A percentile compares a stretch with the other conserved stretches of the same genome.
phyloP scores from a whole-genome alignment of 1,140 invertebrate genomes.

The Luehdorfia chinensis region DNA sequence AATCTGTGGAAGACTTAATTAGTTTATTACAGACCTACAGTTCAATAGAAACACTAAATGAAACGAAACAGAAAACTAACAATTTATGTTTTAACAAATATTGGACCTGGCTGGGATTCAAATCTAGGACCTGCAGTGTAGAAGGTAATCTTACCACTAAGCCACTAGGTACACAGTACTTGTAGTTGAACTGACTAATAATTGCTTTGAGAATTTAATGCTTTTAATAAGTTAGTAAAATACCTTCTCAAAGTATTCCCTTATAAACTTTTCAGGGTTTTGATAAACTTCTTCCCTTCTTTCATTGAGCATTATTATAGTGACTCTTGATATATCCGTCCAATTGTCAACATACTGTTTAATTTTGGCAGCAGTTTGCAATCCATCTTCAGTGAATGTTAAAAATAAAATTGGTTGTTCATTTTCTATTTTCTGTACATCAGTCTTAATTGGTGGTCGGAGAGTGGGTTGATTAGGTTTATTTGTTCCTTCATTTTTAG shows the following conservation, averaged over 20 bases:
- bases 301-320: slow-evolving; percentile 60
- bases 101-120: too few relatives aligned
- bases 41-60: too few relatives aligned
- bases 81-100: too few relatives aligned
- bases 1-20: too few relatives aligned
- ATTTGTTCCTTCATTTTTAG: slow-evolving; percentile 40
- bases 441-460: slow-evolving; percentile 32
- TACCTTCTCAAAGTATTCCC: slow-evolving; percentile 75
- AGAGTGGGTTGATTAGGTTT: slow-evolving; percentile 43
- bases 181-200: too few relatives aligned
- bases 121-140: too few relatives aligned
- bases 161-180: too few relatives aligned
- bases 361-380: slow-evolving; percentile 62
- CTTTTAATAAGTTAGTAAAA: too few relatives aligned
- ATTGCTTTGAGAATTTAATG: too few relatives aligned
- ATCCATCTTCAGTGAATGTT: slow-evolving; percentile 69
- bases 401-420: slow-evolving; percentile 60
- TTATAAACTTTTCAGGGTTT: slow-evolving; percentile 71
- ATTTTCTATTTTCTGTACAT: slow-evolving; percentile 36
- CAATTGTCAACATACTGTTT: slow-evolving; percentile 57
- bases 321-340: slow-evolving; percentile 44
- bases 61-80: too few relatives aligned
- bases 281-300: slow-evolving; percentile 62
- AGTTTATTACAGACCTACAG: too few relatives aligned
- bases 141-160: too few relatives aligned